Evolutionary conservation across 1,140 invertebrate species (phyloP).

Genomic region (silkworm (Bombyx mori)): DNA sequence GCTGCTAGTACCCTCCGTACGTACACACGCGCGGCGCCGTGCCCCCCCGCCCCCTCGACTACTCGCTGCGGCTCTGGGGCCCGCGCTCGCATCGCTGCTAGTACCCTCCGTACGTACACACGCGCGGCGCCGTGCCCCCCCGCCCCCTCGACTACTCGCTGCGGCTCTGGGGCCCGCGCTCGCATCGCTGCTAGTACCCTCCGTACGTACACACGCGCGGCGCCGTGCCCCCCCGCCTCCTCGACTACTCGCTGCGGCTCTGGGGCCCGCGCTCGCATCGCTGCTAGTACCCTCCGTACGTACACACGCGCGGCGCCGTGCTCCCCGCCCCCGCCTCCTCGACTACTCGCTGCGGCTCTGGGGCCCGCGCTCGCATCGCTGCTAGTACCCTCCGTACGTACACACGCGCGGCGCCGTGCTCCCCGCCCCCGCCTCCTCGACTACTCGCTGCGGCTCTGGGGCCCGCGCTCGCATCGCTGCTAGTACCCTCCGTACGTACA

Average conservation of each 20-base stretch:
- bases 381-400: slow-evolving; percentile 11
- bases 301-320: no score
- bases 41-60: slow-evolving; percentile 77
- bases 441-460: slow-evolving; percentile 96
- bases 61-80: slow-evolving; percentile 95
- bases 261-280: slow-evolving; percentile 1
- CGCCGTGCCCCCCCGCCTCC: slow-evolving; percentile 74
- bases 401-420: no score
- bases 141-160: slow-evolving; percentile 85
- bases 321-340: no score
- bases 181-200: slow-evolving; percentile 19
- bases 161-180: slow-evolving; percentile 90
- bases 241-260: background rate
- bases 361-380: slow-evolving; percentile 76
- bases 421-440: slow-evolving; percentile 68
- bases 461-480: slow-evolving; percentile 69
- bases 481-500: slow-evolving; percentile 10
- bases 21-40: no score
- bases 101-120: background rate
- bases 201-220: background rate
- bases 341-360: slow-evolving; percentile 96
- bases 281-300: background rate
- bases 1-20: background rate
- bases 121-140: background rate
- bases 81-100: slow-evolving; percentile 63